Conservation (phyloP, 1,140 invertebrate genomes). For the Steinernema khuongi region DNA sequence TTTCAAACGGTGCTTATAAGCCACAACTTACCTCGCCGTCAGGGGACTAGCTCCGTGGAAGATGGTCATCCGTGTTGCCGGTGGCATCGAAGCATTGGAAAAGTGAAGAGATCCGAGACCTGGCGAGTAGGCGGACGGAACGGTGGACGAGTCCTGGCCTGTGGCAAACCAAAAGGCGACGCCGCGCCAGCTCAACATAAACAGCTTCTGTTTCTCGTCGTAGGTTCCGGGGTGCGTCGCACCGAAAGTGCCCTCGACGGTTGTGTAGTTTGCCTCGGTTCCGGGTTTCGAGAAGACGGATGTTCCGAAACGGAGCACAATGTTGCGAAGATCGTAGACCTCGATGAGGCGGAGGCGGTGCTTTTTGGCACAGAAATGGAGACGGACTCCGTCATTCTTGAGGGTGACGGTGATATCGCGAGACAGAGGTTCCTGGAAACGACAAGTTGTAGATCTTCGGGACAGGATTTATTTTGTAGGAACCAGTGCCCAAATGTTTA, state of each 20-base stretch:
- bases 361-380: slow-evolving; percentile 46
- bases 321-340: slow-evolving; percentile 51
- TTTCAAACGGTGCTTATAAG: too few relatives aligned
- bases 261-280: slow-evolving; percentile 42
- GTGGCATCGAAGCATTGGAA: slow-evolving; percentile 44
- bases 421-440: slow-evolving; percentile 49
- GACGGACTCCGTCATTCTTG: slow-evolving; percentile 51
- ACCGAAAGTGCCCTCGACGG: slow-evolving; percentile 54
- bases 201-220: slow-evolving; percentile 54
- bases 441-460: neutral
- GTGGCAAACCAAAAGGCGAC: slow-evolving; percentile 56
- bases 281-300: slow-evolving; percentile 49
- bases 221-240: slow-evolving; percentile 58
- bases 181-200: slow-evolving; percentile 55
- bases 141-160: slow-evolving; percentile 39
- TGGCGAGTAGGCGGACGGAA: slow-evolving; percentile 50
- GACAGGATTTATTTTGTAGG: neutral
- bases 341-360: slow-evolving; percentile 53
- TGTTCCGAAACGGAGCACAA: slow-evolving; percentile 39
- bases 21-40: slow-evolving; percentile 37
- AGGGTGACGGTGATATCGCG: slow-evolving; percentile 52
- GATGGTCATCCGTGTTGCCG: slow-evolving; percentile 51
- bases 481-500: too few relatives aligned
- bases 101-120: slow-evolving; percentile 52
- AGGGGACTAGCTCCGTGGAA: slow-evolving; percentile 44